Evolutionary conservation across 2,797 vertebrate genomes (phyloP).

Genomic region (Cercopithecus neglectus): DNA sequence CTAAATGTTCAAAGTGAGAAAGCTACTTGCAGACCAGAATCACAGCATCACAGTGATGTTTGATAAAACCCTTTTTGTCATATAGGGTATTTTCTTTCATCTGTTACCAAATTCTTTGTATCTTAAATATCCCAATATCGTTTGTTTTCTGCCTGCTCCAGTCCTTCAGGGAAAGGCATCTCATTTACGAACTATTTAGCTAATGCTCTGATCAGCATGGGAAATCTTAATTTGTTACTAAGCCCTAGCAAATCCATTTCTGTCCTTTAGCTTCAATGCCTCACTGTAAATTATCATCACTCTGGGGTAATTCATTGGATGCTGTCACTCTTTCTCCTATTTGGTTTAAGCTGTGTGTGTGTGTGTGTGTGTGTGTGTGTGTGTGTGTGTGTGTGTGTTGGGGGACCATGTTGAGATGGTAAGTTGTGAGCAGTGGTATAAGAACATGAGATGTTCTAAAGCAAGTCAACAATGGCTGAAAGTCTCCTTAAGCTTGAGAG

Average conservation of each 20-base stretch:
- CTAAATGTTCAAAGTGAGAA: constrained; percentile 43
- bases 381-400: no score
- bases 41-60: constrained; percentile 13
- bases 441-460: neutral
- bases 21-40: constrained; percentile 31
- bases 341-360: neutral
- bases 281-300: neutral
- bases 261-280: neutral
- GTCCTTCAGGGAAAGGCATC: constrained; percentile 46
- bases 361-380: neutral
- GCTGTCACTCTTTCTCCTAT: neutral
- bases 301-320: neutral
- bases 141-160: constrained; percentile 60
- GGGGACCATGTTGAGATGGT: neutral
- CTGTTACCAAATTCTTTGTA: constrained; percentile 65
- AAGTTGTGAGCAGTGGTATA: neutral
- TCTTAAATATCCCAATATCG: constrained; percentile 46
- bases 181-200: constrained; percentile 43
- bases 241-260: constrained; percentile 48
- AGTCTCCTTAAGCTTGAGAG: neutral
- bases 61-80: constrained; percentile 37
- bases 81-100: constrained; percentile 56
- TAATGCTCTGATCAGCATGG: constrained; percentile 37
- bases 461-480: neutral
- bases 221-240: constrained; percentile 61